Evolutionary conservation across 2,888 invertebrate species (phyloP).

Genomic region (Mycalesis mineus): DNA sequence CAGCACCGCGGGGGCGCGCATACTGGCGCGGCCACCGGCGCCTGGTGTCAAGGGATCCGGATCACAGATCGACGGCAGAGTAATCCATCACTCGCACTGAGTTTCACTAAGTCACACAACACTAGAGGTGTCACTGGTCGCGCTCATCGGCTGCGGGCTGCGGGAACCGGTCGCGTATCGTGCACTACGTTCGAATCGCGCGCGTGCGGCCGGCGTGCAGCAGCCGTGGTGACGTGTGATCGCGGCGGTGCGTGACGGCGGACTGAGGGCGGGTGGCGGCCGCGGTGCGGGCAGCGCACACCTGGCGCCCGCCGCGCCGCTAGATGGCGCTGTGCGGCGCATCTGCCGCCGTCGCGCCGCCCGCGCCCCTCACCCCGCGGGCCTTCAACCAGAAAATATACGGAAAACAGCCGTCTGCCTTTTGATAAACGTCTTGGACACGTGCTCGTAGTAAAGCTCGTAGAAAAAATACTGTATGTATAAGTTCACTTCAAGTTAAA

Average conservation of each 20-base stretch:
- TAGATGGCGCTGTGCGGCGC: constrained; percentile 76
- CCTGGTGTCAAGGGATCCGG: constrained; percentile 67
- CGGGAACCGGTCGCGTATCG: constrained; percentile 69
- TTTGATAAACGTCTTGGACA: constrained; percentile 54
- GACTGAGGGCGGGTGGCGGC: constrained; percentile 72
- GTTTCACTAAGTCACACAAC: constrained; percentile 76
- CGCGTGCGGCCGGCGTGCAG: constrained; percentile 60
- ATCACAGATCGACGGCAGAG: constrained; percentile 65
- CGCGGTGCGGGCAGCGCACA: constrained; percentile 68
- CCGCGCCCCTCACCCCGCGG: constrained; percentile 36
- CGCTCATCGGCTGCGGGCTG: constrained; percentile 60
- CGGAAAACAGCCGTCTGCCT: constrained; percentile 68
- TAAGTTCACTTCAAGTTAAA: too few relatives aligned
- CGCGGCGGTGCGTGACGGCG: constrained; percentile 72
- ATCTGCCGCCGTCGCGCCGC: constrained; percentile 60
- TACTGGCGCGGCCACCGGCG: constrained; percentile 76
- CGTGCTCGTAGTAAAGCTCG: constrained; percentile 55
- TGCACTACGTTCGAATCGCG: constrained; percentile 75
- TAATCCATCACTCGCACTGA: constrained; percentile 76
- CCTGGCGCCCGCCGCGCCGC: constrained; percentile 59
- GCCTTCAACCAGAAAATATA: constrained; percentile 68
- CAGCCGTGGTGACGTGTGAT: constrained; percentile 58
- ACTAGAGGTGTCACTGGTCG: constrained; percentile 72
- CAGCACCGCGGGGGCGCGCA: constrained; percentile 77
- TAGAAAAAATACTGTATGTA: constrained; percentile 8